phyloP scores from a whole-genome alignment of 2,113 vertebrate species.

The Meriones unguiculatus region DNA sequence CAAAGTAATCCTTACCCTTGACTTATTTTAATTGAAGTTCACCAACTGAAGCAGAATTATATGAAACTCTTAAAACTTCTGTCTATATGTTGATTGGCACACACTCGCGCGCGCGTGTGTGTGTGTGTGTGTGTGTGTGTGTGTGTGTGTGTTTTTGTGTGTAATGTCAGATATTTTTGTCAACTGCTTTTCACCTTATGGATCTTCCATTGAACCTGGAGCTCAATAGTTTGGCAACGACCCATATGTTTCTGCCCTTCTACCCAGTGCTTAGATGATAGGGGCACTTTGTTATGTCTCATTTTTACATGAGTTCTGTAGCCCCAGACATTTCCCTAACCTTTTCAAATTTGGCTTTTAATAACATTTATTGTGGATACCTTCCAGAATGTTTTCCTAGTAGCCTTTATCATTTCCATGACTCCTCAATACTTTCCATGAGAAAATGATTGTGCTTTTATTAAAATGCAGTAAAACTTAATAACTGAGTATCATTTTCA shows the following conservation, averaged over 20 bases:
- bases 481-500: background rate
- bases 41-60: conserved; percentile 10
- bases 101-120: background rate
- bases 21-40: background rate
- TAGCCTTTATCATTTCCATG: background rate
- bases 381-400: background rate
- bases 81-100: background rate
- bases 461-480: conserved; percentile 30
- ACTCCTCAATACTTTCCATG: background rate
- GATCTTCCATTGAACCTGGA: background rate
- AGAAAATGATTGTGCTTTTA: background rate
- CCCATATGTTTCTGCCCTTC: too few species aligned
- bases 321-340: too few species aligned
- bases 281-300: background rate
- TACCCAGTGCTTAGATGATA: background rate
- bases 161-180: background rate
- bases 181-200: background rate
- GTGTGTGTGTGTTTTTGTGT: background rate
- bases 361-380: background rate
- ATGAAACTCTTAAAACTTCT: background rate
- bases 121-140: background rate
- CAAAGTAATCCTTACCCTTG: background rate
- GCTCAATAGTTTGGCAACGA: background rate
- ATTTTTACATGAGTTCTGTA: background rate
- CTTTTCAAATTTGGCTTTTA: background rate